Base-by-base conservation (phyloP, 2,113 vertebrate species). In the Hippopotamus amphibius region DNA sequence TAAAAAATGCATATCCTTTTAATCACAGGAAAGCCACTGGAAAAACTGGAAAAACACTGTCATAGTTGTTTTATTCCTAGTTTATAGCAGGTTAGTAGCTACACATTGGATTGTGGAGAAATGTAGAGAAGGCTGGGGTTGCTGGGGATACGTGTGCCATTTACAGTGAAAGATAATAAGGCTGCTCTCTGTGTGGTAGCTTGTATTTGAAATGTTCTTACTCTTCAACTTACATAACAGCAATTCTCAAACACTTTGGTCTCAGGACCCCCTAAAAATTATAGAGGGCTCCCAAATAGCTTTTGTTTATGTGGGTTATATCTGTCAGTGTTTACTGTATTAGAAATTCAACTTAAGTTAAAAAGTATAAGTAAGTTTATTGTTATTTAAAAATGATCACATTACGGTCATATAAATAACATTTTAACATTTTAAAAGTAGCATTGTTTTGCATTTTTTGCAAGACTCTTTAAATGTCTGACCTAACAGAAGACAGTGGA, bases 391-490 rank as follows among this genome's bases (percentile, higher is more conserved):
- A 68, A 91, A 43, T 33, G 37, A 28, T 59, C 48, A 10, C 37
- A 41, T 30, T 41, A 37, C 13, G 21, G n/a, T n/a, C 50, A 26
- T 50, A 24, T 68, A 69, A 43, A 68, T 68, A 90, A 43, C 37
- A 69, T 46, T 69, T 90, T 81, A 37, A 37, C 37, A 37, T 37
- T 37, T 37, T 37, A 37, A 46, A 81, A 61, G 43, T 77, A 46
- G n/a, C 15, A 63, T 81, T 74, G 37, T 66, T 72, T 94, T 88
- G 81, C 26, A n/a, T 89, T 81, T 91, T 57, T 77, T 79, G 33
- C 43, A 37, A 77, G 30, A 19, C 22, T n/a, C 22, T 41, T 28
- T 28, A 55, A 68, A 4, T 33, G 48, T 81, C 13, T 46, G 37
- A 57, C 15, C 19, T 81, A 81, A 43, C 3, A 63, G 76, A 90